These are phyloP conservation scores for Xyliphius kryptos DNA, from an alignment of 2,113 vertebrate species.

Conservation along the genomic window DNA sequence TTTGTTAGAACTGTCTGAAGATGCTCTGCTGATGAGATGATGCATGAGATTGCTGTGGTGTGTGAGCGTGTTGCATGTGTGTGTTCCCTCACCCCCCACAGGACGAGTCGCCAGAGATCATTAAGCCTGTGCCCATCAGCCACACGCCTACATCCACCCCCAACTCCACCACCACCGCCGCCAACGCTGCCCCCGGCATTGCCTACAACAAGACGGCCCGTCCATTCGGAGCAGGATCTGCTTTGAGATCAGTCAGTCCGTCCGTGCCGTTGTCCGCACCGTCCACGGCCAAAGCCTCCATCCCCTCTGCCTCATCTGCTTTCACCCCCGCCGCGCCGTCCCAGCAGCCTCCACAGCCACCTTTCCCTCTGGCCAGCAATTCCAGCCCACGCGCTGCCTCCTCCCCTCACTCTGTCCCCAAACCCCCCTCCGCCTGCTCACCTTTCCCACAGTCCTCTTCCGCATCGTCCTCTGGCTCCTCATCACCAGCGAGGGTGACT, in stretches of 20 bases:
- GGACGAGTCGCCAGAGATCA: conserved; percentile 84
- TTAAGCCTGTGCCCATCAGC: conserved; percentile 90
- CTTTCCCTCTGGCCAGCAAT: conserved; percentile 53
- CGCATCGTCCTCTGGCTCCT: conserved; percentile 59
- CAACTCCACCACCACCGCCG: conserved; percentile 66
- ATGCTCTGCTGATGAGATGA: conserved; percentile 12
- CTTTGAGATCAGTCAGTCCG: conserved; percentile 28
- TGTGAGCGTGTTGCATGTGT: conserved; percentile 49
- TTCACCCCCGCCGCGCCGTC: conserved; percentile 76
- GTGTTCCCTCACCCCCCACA: conserved; percentile 65
- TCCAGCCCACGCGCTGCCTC: conserved; percentile 38
- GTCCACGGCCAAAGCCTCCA: conserved; percentile 79
- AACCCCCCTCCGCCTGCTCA: conserved; percentile 46
- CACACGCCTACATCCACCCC: conserved; percentile 59
- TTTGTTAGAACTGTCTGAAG: too few species aligned
- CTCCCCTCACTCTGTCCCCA: conserved; percentile 41
- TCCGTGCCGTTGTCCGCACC: conserved; percentile 40
- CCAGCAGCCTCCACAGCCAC: conserved; percentile 53
- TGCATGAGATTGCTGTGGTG: conserved; percentile 56
- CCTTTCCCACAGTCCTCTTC: conserved; percentile 47
- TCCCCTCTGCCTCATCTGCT: conserved; percentile 88
- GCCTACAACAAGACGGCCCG: conserved; percentile 92
- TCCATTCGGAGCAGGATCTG: conserved; percentile 73
- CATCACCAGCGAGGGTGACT: conserved; percentile 74
- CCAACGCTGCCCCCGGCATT: conserved; percentile 59